These are phyloP conservation scores for Ennomos quercinarius DNA, from an alignment of 2,888 invertebrate species.

Conservation along the genomic window DNA sequence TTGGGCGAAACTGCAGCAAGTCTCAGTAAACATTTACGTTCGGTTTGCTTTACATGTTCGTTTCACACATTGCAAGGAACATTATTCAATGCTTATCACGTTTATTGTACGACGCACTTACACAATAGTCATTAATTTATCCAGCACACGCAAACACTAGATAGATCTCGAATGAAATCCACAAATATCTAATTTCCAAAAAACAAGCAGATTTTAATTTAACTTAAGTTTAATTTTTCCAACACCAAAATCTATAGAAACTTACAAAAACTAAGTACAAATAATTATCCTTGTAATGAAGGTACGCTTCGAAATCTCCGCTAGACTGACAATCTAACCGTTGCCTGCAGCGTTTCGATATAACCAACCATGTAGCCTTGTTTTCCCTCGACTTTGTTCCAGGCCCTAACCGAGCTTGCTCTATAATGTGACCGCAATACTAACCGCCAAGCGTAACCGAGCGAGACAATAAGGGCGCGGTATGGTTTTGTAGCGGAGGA, in stretches of 20 bases:
- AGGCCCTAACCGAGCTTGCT: constrained; percentile 86
- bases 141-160: constrained; percentile 37
- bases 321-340: constrained; percentile 75
- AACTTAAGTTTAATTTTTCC: constrained; percentile 11
- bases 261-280: constrained; percentile 36
- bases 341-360: constrained; percentile 78
- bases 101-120: constrained; percentile 24
- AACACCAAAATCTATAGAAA: constrained; percentile 9
- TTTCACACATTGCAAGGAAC: constrained; percentile 78
- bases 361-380: constrained; percentile 82
- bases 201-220: constrained; percentile 2
- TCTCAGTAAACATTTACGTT: constrained; percentile 44
- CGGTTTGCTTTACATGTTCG: constrained; percentile 69
- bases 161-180: constrained; percentile 20
- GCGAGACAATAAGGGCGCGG: constrained; percentile 79
- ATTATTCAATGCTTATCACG: constrained; percentile 66
- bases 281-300: constrained; percentile 80
- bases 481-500: constrained; percentile 84
- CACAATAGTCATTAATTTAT: constrained; percentile 42
- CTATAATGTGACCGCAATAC: constrained; percentile 85
- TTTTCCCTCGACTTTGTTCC: constrained; percentile 85
- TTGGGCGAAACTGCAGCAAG: constrained; percentile 48
- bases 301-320: constrained; percentile 60
- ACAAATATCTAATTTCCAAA: constrained; percentile 9
- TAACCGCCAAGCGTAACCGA: constrained; percentile 82